Evolutionary conservation across 2,113 vertebrate species (phyloP).

Genomic region (Carettochelys insculpta): DNA sequence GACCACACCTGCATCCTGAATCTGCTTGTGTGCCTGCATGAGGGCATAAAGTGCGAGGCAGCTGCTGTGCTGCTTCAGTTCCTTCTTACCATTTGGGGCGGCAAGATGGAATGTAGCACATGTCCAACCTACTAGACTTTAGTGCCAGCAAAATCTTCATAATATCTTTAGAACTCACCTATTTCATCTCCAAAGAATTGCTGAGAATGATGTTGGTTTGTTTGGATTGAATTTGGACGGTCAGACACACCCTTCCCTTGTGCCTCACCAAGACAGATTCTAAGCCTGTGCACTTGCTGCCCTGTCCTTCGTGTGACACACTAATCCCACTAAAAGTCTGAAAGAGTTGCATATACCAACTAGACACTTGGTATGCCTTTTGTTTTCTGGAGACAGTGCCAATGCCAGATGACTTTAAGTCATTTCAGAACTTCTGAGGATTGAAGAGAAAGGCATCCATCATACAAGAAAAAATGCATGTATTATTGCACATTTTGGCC

Average conservation of each 20-base stretch:
- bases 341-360: neutral
- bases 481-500: neutral
- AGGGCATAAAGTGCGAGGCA: neutral
- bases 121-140: neutral
- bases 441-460: neutral
- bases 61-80: neutral
- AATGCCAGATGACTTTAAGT: neutral
- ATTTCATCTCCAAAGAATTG: neutral
- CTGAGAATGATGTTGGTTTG: neutral
- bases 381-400: neutral
- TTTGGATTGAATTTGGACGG: neutral
- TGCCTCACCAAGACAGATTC: neutral
- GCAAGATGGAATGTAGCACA: neutral
- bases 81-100: neutral
- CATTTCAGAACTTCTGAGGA: neutral
- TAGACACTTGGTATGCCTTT: neutral
- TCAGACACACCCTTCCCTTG: neutral
- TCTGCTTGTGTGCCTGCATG: neutral
- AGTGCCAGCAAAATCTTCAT: neutral
- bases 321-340: neutral
- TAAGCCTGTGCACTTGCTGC: neutral
- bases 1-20: neutral
- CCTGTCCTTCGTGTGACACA: neutral
- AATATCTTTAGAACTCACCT: neutral
- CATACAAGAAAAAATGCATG: neutral